Base-by-base conservation (phyloP, 1,140 invertebrate species). In the Drosophila gunungcola region DNA sequence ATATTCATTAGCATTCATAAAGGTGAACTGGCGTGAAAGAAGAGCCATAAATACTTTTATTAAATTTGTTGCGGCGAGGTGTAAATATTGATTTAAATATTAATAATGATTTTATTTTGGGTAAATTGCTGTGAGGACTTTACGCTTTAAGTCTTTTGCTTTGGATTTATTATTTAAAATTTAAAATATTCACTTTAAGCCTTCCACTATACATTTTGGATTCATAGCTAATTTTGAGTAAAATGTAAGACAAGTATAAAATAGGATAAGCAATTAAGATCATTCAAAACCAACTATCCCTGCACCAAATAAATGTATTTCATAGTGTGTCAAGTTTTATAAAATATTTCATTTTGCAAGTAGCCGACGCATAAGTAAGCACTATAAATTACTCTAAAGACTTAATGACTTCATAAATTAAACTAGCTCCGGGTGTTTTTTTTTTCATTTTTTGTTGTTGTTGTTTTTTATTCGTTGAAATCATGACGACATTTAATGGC, bases 331-430 rank as follows among this genome's bases (percentile, higher is more conserved):
- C 13, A 25, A 9, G 12, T 32, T 16, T 54, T 25, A 21, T 25
- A 27, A 12, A n/a, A 16, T 58, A 41, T 41, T 16, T 38, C n/a
- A 21, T 62, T 32, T 21, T 6, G n/a, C 27, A 58, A 62, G 58
- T 58, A 42, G 57, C 60, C 29, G 16, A 12, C 16, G 32, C 57
- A 12, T 38, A 57, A 21, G 39, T 57, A 57, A 36, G 21, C 46
- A 12, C 45, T 13, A 63, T 63, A 63, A 63, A 63, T 63, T 55
- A 63, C 60, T 34, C 10, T 25, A 60, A 63, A 39, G 54, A 63
- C 58, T 63, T 63, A 63, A 63, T 63, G 60, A 63, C 60, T 63
- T 63, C 60, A 63, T 63, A 63, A 63, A 63, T 63, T 60, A 63
- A 63, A 57, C 54, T 60, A 62, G 60, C 53, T 54, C 16, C 2